These are phyloP conservation scores for Dryobates pubescens DNA, from an alignment of 2,797 vertebrate genomes.

Conservation along the genomic window DNA sequence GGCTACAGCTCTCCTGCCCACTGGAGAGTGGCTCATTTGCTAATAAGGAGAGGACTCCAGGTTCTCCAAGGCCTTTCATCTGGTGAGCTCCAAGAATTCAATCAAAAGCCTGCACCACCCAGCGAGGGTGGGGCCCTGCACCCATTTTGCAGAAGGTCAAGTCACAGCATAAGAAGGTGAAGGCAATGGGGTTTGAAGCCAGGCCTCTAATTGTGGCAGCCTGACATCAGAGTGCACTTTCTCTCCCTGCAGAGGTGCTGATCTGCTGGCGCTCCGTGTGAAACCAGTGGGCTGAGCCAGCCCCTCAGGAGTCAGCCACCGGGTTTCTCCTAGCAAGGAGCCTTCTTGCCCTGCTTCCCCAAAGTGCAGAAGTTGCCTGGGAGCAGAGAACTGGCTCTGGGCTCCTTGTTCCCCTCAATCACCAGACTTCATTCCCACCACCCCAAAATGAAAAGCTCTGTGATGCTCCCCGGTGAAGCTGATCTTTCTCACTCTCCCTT, in stretches of 20 bases:
- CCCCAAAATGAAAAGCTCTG: background rate
- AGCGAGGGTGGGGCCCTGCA: constrained; percentile 26
- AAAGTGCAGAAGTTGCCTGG: fast-evolving
- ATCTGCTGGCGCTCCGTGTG: background rate
- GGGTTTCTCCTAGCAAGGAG: background rate
- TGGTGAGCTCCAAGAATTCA: constrained; percentile 26
- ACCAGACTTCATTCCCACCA: background rate
- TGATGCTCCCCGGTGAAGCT: background rate
- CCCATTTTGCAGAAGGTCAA: constrained; percentile 14
- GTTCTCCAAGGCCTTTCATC: constrained; percentile 46
- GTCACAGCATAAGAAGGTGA: constrained; percentile 2
- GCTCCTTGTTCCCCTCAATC: background rate
- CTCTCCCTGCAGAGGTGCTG: background rate
- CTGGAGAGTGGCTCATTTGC: background rate
- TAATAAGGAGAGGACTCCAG: background rate
- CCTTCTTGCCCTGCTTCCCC: background rate
- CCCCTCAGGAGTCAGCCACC: background rate
- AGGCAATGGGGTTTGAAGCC: background rate
- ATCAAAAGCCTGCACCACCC: constrained; percentile 25
- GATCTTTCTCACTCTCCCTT: constrained; percentile 27
- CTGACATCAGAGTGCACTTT: constrained; percentile 3
- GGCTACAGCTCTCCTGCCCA: background rate
- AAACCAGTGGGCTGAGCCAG: background rate
- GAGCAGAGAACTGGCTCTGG: background rate
- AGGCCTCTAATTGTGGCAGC: constrained; percentile 43